Base-by-base conservation (phyloP, 2,888 invertebrate genomes). In the Myathropa florea region DNA sequence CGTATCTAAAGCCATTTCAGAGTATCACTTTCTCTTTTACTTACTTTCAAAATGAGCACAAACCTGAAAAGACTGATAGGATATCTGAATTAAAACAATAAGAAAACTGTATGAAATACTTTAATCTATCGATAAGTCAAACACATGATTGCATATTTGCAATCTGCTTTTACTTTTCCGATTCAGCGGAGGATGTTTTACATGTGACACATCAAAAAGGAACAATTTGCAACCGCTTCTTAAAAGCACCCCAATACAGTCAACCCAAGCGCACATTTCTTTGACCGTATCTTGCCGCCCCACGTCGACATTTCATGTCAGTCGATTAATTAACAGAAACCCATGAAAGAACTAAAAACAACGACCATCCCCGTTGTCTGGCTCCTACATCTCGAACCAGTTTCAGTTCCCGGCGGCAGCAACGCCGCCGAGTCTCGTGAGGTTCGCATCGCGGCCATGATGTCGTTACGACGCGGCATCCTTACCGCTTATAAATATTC, bases 401-500 rank as follows among this genome's bases (percentile, higher is more conserved):
- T 57, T 57, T 82, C 7, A 46, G 46, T 46, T 86, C 26, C 23
- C 55, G 12, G 18, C 61, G 55, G 9, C 18, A 36, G 59, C 68
- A 86, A 86, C 86, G 86, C 86, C 86, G 78, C 28, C 59, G 28
- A 78, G 86, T 86, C 86, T 86, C 86, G 73, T 28, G 36, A 83
- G 70, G 73, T 46, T 70, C 57, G 65, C 53, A 12, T 24, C 21
- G 73, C 83, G 78, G 78, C 78, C 86, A 83, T 86, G 86, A 86
- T 83, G 68, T 86, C 68, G 77, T 55, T 72, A 14, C 57, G 57
- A 12, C 24, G 76, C 73, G 75, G 86, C 78, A 83, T 86, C 86
- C 78, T 79, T 68, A 65, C 26, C 77, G 68, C 89, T 89, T 90
- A 90, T 90, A 90, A 90, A 90, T 90, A 90, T 91, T 89, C 89